Evolutionary conservation across 2,113 vertebrate species (phyloP).

Genomic region (Chaetodon trifascialis): DNA sequence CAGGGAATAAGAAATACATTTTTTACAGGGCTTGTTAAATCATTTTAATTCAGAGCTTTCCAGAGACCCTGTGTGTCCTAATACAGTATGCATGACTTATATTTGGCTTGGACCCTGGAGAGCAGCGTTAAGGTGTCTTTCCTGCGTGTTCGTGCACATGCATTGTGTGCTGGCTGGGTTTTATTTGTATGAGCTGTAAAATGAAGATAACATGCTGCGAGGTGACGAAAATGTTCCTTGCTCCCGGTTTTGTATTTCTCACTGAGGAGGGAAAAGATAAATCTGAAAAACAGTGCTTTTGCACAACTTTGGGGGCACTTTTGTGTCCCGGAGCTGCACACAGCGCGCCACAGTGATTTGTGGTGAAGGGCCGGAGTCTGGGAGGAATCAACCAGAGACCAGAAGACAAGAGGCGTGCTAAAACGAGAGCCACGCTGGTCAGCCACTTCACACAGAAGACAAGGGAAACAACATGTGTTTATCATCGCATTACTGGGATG

Average conservation of each 20-base stretch:
- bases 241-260: slow-evolving; percentile 41
- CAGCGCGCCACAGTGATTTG: slow-evolving; percentile 56
- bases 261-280: slow-evolving; percentile 22
- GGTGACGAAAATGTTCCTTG: slow-evolving; percentile 4
- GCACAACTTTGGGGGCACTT: slow-evolving; percentile 27
- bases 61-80: slow-evolving; percentile 35
- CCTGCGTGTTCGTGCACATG: slow-evolving; percentile 47
- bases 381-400: slow-evolving; percentile 55
- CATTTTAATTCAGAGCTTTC: slow-evolving; percentile 62
- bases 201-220: neutral
- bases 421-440: slow-evolving; percentile 42
- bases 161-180: neutral
- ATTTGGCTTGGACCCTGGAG: slow-evolving; percentile 44
- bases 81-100: slow-evolving; percentile 57
- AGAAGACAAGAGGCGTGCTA: slow-evolving; percentile 51
- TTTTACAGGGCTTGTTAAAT: slow-evolving; percentile 59
- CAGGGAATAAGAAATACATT: slow-evolving; percentile 68
- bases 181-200: slow-evolving; percentile 22
- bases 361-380: slow-evolving; percentile 55
- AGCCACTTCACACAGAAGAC: slow-evolving; percentile 55
- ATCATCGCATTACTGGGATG: slow-evolving; percentile 50
- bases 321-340: slow-evolving; percentile 38
- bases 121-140: slow-evolving; percentile 15
- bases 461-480: slow-evolving; percentile 56
- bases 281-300: slow-evolving; percentile 13